phyloP scores from a whole-genome alignment of 1,140 invertebrate genomes.

The Coenobita brevimanus region DNA sequence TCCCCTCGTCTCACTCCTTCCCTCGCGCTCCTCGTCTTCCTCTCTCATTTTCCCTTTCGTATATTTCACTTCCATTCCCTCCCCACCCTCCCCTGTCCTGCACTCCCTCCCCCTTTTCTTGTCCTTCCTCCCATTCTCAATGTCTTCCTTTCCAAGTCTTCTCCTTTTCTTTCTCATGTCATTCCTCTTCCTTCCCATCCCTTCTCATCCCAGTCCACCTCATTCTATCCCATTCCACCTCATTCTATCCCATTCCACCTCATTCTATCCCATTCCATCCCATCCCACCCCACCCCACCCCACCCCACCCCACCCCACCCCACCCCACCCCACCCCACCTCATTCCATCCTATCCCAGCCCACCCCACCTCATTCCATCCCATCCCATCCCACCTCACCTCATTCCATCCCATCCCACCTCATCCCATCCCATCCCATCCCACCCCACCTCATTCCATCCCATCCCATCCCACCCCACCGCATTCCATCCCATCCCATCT shows the following conservation, averaged over 20 bases:
- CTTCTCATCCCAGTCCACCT: not conserved
- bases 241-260: not conserved
- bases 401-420: not conserved
- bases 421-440: not conserved
- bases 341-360: too few relatives aligned
- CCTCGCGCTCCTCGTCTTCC: too few relatives aligned
- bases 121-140: not conserved
- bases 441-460: not conserved
- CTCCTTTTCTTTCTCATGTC: not conserved
- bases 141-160: not conserved
- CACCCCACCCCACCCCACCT: not conserved
- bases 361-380: not conserved
- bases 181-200: not conserved
- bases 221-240: not conserved
- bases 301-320: not conserved
- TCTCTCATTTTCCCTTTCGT: conserved; percentile 3
- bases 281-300: not conserved
- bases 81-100: not conserved
- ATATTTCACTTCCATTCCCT: too few relatives aligned
- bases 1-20: too few relatives aligned
- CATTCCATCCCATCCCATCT: not conserved
- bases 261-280: not conserved
- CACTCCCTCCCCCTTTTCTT: not conserved
- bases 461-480: not conserved
- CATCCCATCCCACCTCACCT: not conserved